These are phyloP conservation scores for Epinephelus coioides DNA, from an alignment of 2,797 vertebrate genomes.

Conservation along the genomic window DNA sequence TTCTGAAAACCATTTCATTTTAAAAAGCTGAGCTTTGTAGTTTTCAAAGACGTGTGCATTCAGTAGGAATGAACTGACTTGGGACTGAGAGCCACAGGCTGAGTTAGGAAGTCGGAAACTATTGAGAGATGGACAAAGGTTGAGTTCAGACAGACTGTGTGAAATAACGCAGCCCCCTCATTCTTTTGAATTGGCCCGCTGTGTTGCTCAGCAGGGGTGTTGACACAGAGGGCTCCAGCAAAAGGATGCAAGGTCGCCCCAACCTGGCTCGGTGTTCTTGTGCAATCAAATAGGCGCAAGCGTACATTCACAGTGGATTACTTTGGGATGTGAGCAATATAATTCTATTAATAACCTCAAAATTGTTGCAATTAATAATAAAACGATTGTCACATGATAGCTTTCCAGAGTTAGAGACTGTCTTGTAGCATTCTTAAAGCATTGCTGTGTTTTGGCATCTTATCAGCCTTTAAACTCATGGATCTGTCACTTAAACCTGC, in stretches of 20 bases:
- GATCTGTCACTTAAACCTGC: no score
- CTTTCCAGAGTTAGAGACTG: no score
- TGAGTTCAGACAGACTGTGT: conserved; percentile 22
- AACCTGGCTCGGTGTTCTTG: neutral
- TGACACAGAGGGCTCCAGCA: neutral
- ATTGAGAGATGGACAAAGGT: conserved; percentile 10
- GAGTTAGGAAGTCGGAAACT: neutral
- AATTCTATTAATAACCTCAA: neutral
- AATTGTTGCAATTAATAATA: neutral
- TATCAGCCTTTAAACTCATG: no score
- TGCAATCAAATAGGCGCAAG: neutral
- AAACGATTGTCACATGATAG: neutral
- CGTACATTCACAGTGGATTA: neutral
- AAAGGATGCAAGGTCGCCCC: neutral
- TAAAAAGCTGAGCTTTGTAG: no score
- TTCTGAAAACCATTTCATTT: neutral
- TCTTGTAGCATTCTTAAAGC: no score
- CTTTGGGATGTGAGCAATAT: neutral
- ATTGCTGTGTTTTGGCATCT: no score
- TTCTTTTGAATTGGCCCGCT: conserved; percentile 14
- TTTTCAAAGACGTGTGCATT: neutral
- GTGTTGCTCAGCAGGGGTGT: conserved; percentile 8
- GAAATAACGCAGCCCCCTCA: conserved; percentile 13
- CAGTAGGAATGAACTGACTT: neutral
- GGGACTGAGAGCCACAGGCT: neutral